A percentile compares a stretch with the other conserved stretches of the same genome.
These are phyloP conservation scores for Ptilodon capucinus DNA, from an alignment of 2,888 invertebrate genomes.

Conservation along the genomic window DNA sequence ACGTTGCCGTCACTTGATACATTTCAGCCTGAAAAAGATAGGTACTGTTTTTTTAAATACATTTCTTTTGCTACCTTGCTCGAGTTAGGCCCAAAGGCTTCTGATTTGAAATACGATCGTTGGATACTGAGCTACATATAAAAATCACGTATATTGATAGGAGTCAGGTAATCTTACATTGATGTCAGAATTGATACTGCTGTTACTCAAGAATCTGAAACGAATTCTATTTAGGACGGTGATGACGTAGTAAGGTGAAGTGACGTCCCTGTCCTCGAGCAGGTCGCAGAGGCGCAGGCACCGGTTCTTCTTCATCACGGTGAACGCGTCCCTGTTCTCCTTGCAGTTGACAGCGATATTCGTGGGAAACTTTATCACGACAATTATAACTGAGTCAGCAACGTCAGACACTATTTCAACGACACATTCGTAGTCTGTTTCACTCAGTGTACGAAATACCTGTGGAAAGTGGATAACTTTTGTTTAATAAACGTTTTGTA, in stretches of 20 bases:
- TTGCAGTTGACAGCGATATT: constrained; percentile 49
- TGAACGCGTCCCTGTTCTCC: constrained; percentile 53
- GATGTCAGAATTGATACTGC: constrained; percentile 66
- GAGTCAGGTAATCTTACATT: too few relatives aligned
- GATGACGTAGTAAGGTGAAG: constrained; percentile 49
- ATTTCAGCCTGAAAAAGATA: constrained; percentile 49
- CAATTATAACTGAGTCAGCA: constrained; percentile 33
- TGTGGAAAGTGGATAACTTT: constrained; percentile 21
- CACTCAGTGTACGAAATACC: constrained; percentile 59
- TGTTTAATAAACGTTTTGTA: too few relatives aligned
- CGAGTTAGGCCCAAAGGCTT: too few relatives aligned
- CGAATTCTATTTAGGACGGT: constrained; percentile 47
- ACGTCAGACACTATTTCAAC: constrained; percentile 57
- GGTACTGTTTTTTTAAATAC: too few relatives aligned
- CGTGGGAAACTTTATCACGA: constrained; percentile 62
- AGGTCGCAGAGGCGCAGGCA: constrained; percentile 58
- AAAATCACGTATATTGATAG: too few relatives aligned
- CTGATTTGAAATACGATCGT: too few relatives aligned
- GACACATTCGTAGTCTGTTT: constrained; percentile 60
- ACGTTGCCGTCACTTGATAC: constrained; percentile 68
- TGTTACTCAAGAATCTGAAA: constrained; percentile 65
- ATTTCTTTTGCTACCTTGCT: too few relatives aligned
- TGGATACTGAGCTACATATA: too few relatives aligned
- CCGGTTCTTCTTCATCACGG: constrained; percentile 46
- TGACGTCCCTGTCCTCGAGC: constrained; percentile 24